Evolutionary conservation across 2,113 vertebrate species (phyloP).

Genomic region (Piaya cayana): DNA sequence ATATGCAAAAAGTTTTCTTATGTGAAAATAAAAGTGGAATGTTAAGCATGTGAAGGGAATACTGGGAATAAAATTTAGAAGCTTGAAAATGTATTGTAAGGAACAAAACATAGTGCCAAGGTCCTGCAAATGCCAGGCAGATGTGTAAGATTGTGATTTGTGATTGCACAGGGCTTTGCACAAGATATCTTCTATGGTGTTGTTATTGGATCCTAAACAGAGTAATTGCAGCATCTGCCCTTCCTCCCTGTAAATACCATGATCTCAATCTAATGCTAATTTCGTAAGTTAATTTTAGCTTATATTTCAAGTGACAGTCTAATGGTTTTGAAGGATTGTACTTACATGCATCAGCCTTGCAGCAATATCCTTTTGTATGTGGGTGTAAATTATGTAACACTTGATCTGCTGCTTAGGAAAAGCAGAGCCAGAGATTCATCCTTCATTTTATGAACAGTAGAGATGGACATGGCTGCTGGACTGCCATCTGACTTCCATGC

Average conservation of each 20-base stretch:
- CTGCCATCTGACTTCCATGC: background rate
- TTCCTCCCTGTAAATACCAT: background rate
- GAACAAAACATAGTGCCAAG: background rate
- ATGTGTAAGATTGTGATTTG: background rate
- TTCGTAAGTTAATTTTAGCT: slow-evolving; percentile 13
- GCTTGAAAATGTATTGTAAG: background rate
- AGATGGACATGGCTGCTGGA: accelerated
- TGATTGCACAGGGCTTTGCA: background rate
- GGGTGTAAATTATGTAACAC: slow-evolving; percentile 22
- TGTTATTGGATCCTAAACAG: background rate
- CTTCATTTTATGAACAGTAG: background rate
- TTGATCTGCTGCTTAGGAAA: background rate
- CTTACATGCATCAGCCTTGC: background rate
- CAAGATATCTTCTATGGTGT: background rate
- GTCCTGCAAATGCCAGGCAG: background rate
- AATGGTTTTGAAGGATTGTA: slow-evolving; percentile 23
- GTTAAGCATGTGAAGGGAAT: background rate
- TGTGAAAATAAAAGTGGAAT: background rate
- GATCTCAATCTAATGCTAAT: background rate
- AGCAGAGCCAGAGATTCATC: background rate
- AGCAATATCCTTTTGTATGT: background rate
- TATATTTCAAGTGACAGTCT: slow-evolving; percentile 37
- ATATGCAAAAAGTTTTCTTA: background rate
- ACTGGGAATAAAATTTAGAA: background rate
- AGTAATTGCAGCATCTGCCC: background rate